Evolutionary conservation across 2,797 vertebrate species (phyloP).

Genomic region (Malacoraja senta): DNA sequence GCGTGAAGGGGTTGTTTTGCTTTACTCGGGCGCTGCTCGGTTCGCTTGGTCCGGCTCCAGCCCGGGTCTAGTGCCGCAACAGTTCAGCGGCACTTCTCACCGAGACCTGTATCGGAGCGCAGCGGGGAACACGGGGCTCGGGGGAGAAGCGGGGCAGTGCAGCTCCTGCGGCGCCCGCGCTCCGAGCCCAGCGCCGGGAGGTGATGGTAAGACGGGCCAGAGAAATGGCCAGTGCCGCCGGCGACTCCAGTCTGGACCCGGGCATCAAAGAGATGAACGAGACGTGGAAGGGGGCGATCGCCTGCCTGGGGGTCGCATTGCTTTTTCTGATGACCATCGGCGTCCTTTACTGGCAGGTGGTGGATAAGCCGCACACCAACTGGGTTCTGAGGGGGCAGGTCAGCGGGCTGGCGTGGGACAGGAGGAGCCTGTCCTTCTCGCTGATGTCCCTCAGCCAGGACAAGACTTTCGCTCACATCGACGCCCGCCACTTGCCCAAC

Average conservation of each 20-base stretch:
- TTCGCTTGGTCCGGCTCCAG: not conserved
- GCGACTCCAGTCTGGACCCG: slow-evolving; percentile 73
- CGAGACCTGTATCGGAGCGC: not conserved
- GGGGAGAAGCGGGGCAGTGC: not conserved
- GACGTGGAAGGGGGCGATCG: slow-evolving; percentile 82
- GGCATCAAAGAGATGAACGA: slow-evolving; percentile 83
- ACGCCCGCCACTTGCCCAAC: slow-evolving; percentile 68
- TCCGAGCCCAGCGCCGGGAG: not conserved
- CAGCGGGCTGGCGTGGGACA: slow-evolving; percentile 82
- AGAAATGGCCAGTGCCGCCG: slow-evolving; percentile 59
- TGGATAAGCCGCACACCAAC: slow-evolving; percentile 83
- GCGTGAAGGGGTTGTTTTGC: not conserved
- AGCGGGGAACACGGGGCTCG: not conserved
- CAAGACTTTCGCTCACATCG: slow-evolving; percentile 66
- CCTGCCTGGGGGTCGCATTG: slow-evolving; percentile 77
- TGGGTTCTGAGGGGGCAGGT: slow-evolving; percentile 78
- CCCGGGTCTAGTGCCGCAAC: not conserved
- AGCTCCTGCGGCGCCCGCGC: not conserved
- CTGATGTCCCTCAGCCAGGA: slow-evolving; percentile 72
- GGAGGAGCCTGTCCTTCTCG: slow-evolving; percentile 68
- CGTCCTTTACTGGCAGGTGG: slow-evolving; percentile 90
- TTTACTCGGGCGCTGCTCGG: not conserved
- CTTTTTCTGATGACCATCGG: slow-evolving; percentile 90
- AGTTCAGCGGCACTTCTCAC: not conserved
- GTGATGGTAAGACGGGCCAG: not conserved